Base-by-base conservation (phyloP, 2,888 invertebrate genomes). In the Vesta saturnalis region DNA sequence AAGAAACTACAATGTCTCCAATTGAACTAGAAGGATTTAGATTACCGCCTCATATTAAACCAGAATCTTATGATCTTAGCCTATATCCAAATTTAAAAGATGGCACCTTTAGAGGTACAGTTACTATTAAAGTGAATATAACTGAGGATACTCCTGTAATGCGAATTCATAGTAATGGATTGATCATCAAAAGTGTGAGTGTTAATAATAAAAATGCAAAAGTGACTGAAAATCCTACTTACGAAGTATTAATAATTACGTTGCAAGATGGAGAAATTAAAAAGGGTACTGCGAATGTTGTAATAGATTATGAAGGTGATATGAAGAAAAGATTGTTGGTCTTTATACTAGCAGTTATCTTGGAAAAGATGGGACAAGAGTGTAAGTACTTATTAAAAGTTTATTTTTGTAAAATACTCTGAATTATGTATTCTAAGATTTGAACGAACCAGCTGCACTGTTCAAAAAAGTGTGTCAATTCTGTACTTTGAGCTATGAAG, bases 311-410 rank as follows among this genome's bases (percentile, higher is more conserved):
- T 77, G 82, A 83, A 69, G 93, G 93, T 0, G 86, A 86, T 70
- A 85, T 92, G 79, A 88, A 87, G 21, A 86, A 88, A 70, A 89
- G 72, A 90, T 93, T 77, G 89, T 91, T 63, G 94, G 94, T 2
- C 86, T 94, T 64, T 94, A 94, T 80, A 87, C 87, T 73, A 93
- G 93, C 67, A 86, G 85, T 4, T 90, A 93, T 72, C 84, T 81
- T 58, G 83, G 86, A 77, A 78, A 72, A 6, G 72, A 78, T 18
- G 82, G 82, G 4, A 73, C 77, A 8, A 83, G 70, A 68, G 86
- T 87, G 90, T 86, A 74, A 82, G 82, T 70, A 82, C 56, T 22
- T 56, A 12, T 39, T n/a, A n/a, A n/a, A n/a, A n/a, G n/a, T 39
- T 39, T 30, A 30, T 30, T 30, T 30, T 23, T n/a, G 4, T 23